Evolutionary conservation across 2,888 invertebrate species (phyloP).

Genomic region (Ectobius pallidus): DNA sequence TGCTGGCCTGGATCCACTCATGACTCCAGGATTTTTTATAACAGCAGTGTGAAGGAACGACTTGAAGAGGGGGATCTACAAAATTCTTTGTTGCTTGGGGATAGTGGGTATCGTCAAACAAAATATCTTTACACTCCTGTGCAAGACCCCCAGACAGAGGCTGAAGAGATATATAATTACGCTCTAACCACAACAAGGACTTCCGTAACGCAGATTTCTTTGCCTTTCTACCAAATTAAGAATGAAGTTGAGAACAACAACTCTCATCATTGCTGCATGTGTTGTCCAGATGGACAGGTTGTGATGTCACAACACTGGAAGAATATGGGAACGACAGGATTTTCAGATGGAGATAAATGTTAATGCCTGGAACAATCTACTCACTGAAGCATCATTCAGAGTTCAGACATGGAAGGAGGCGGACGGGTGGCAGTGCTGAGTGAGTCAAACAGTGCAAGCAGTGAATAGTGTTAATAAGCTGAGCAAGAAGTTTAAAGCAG

Average conservation of each 20-base stretch:
- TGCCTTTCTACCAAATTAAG: neutral
- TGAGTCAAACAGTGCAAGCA: no score
- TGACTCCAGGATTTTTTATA: no score
- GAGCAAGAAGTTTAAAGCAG: no score
- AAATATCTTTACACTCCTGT: neutral
- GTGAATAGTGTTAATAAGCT: no score
- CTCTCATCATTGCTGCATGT: no score
- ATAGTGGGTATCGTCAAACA: neutral
- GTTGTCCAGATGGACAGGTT: neutral
- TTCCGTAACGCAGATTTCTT: neutral
- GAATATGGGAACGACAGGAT: no score
- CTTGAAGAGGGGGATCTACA: neutral
- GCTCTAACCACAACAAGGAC: neutral
- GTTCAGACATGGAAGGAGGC: no score
- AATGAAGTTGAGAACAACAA: neutral
- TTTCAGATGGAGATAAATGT: neutral
- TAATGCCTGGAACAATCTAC: neutral
- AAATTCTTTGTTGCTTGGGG: no score
- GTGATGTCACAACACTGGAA: neutral
- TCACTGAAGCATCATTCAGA: no score
- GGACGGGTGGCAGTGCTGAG: no score
- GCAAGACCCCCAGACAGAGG: neutral
- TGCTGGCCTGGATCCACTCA: neutral
- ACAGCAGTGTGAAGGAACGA: neutral
- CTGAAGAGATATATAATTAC: neutral